These are phyloP conservation scores for Zaprionus ornatus DNA, from an alignment of 1,140 invertebrate species.

Conservation along the genomic window DNA sequence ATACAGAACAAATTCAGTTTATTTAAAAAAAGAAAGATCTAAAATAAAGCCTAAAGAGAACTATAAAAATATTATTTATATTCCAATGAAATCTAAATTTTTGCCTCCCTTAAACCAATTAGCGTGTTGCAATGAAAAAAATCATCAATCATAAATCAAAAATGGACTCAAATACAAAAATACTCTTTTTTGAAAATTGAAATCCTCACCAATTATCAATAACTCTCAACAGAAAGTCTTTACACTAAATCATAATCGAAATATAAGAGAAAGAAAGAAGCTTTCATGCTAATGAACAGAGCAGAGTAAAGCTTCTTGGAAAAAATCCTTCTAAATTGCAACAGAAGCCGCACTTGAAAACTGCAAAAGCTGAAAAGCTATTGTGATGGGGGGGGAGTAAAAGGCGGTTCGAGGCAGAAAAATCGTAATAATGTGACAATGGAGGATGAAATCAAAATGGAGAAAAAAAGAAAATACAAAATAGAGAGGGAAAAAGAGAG, in stretches of 20 bases:
- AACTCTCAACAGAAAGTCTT: not conserved
- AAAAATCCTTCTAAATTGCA: slow-evolving; percentile 5
- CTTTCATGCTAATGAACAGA: not conserved
- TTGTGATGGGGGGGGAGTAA: not conserved
- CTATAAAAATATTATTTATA: too few species aligned
- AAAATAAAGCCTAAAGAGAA: too few species aligned
- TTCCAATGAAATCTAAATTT: too few species aligned
- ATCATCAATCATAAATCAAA: too few species aligned
- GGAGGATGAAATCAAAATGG: not conserved
- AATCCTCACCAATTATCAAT: too few species aligned
- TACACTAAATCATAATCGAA: not conserved
- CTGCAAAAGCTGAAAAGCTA: slow-evolving; percentile 1
- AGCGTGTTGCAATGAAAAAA: too few species aligned
- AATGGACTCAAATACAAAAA: too few species aligned
- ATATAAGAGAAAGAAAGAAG: not conserved
- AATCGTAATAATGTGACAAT: slow-evolving; percentile 18
- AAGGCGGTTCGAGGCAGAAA: not conserved
- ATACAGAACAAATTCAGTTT: too few species aligned
- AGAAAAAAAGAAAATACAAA: not conserved
- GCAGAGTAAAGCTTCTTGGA: not conserved
- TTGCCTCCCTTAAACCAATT: too few species aligned
- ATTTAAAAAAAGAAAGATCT: too few species aligned
- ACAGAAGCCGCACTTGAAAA: slow-evolving; percentile 2
- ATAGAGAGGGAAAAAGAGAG: not conserved
- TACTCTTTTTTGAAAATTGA: too few species aligned